These are phyloP conservation scores for Emydocephalus ijimae DNA, from an alignment of 2,113 vertebrate genomes.

Conservation along the genomic window DNA sequence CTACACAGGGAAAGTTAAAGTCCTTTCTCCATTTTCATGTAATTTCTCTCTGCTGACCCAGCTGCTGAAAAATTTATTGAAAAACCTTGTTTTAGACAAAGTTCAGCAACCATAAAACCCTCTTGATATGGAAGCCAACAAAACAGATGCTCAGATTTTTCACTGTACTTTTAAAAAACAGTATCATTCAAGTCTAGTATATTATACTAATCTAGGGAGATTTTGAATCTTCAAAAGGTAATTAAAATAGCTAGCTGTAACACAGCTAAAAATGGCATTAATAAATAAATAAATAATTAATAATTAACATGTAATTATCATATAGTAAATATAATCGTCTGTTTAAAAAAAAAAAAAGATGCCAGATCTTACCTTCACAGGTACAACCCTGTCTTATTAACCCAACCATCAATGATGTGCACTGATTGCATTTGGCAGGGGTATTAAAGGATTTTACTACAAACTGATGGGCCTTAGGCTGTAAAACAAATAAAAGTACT, in stretches of 20 bases:
- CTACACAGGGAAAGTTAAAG: neutral
- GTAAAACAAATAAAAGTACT: slow-evolving; percentile 41
- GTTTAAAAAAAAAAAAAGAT: neutral
- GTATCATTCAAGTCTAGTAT: neutral
- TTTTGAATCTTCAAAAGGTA: neutral
- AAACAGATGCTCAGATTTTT: neutral
- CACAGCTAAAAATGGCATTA: neutral
- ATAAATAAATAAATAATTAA: no score
- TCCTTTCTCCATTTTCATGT: neutral
- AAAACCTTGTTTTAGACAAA: neutral
- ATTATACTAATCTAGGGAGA: neutral
- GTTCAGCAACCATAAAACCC: neutral
- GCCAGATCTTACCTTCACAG: slow-evolving; percentile 86
- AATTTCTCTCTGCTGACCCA: neutral
- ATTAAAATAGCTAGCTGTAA: neutral
- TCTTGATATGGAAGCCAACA: neutral
- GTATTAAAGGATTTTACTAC: slow-evolving; percentile 91
- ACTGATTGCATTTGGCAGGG: slow-evolving; percentile 96
- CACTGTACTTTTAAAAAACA: neutral
- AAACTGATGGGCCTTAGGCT: slow-evolving; percentile 98
- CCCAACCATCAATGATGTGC: slow-evolving; percentile 97
- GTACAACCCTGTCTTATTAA: slow-evolving; percentile 96
- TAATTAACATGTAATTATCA: neutral
- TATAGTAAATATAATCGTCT: slow-evolving; percentile 1
- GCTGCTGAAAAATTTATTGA: neutral